Percentiles rank a stretch among this genome's conserved stretches.
Evolutionary conservation across 2,797 vertebrate species (phyloP).

Genomic region (Premnoplex brunnescens): DNA sequence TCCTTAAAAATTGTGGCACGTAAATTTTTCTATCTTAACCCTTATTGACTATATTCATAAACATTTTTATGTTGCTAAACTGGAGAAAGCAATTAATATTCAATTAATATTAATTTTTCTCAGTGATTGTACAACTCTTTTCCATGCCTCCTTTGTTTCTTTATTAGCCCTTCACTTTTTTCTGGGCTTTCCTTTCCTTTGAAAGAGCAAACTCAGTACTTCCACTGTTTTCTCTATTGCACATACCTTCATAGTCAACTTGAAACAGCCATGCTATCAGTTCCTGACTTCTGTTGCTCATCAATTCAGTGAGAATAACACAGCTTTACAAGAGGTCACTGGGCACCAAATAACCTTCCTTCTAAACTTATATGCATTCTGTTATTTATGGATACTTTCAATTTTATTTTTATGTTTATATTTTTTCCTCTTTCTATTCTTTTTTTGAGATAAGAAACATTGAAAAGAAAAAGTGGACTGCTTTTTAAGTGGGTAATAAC

Average conservation of each 20-base stretch:
- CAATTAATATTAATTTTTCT: background rate
- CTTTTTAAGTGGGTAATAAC: background rate
- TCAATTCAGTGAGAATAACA: background rate
- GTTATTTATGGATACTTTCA: background rate
- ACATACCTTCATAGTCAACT: background rate
- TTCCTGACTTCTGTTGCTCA: background rate
- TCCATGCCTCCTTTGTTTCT: background rate
- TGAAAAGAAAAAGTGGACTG: background rate
- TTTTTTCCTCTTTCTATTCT: rapidly evolving
- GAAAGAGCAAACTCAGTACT: background rate
- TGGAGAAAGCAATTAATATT: background rate
- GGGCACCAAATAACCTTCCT: background rate
- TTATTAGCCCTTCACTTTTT: background rate
- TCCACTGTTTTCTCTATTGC: background rate
- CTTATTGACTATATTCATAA: background rate
- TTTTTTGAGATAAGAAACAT: background rate
- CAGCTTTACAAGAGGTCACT: background rate
- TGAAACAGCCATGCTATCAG: background rate
- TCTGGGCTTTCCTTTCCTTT: background rate
- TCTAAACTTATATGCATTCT: background rate
- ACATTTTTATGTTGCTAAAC: background rate
- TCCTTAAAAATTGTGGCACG: background rate
- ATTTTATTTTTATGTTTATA: rapidly evolving
- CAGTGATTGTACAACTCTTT: background rate
- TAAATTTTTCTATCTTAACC: background rate